Evolutionary conservation across 35 echinoderm and acorn worm genomes (phyloP), one percentile per base, ranked within the genome.

Genomic region (Holothuria glaberrima): DNA sequence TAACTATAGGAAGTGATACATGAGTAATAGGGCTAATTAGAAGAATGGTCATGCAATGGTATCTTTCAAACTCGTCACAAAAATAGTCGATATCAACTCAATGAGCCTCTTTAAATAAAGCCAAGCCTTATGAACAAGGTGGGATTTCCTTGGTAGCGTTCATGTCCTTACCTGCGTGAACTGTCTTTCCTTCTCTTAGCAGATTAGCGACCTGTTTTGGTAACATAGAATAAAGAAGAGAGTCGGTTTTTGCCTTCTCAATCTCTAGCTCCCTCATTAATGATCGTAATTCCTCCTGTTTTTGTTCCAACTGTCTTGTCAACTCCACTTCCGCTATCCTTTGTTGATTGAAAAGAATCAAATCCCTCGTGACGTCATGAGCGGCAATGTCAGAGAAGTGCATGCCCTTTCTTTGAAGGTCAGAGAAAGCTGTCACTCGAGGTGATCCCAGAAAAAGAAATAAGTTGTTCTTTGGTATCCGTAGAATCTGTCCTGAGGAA

Each of bases 281-380:
- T 7, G 87, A 36, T 28, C 92, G 81, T 18, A 97, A 46, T 86
- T 97, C 89, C 50, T 97, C 95, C 46, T 97, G 94, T 77, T 97
- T 97, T 44, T 97, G 89, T 52, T 97, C 95, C 20, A 97, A 58
- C 69, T 97, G 87, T 54, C 90, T 94, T 19, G 95, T 76, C 26
- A 97, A 66, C 60, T 91, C 95, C 6, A 97, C 89, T 48, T 97
- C 92, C 24, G 89, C 95, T 60, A 91, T 91, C 36, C 95, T 80
- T 64, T 97, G 92, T 50, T 97, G 92, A 30, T 97, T 97, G 67
- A 97, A 97, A 24, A 97, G 92, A 22, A 94, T 94, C 5, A 97
- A 86, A 70, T 97, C 95, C 18, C 95, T 46, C 38, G 92, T 97
- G 89, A 97, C 83, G 71, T 97, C 95, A 62, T 97, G 95, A 5